phyloP scores from a whole-genome alignment of 1,140 invertebrate genomes.

The Caenorhabditis tropicalis region DNA sequence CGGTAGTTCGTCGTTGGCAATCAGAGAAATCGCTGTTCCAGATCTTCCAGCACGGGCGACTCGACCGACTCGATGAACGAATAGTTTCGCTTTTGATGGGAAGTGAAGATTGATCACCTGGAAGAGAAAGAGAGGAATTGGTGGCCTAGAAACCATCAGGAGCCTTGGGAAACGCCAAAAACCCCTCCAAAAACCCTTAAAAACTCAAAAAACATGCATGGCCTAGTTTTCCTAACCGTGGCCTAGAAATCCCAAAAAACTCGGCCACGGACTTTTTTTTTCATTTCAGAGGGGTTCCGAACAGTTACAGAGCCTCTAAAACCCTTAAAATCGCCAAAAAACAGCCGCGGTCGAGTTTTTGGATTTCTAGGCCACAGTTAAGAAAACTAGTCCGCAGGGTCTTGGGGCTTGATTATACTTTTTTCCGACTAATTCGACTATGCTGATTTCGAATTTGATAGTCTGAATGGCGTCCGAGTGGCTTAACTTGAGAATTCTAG shows the following conservation, averaged over 20 bases:
- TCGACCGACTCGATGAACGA: constrained; percentile 95
- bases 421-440: no score
- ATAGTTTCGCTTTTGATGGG: constrained; percentile 93
- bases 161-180: not conserved
- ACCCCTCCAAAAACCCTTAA: not conserved
- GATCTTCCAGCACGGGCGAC: constrained; percentile 83
- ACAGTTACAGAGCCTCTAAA: not conserved
- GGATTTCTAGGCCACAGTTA: no score
- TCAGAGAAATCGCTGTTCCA: constrained; percentile 74
- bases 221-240: no score
- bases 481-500: not conserved
- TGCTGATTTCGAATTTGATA: no score
- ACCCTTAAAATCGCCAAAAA: not conserved
- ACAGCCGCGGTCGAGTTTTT: no score
- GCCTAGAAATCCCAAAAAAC: not conserved
- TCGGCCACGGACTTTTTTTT: not conserved
- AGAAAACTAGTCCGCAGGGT: no score
- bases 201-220: not conserved
- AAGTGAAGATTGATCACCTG: constrained; percentile 96
- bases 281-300: no score
- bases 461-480: no score
- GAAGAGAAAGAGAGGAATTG: not conserved
- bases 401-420: no score
- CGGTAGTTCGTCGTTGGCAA: constrained; percentile 87
- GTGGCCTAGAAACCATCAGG: not conserved